A percentile compares a stretch with the other conserved stretches of the same genome.
phyloP scores from a whole-genome alignment of 1,140 invertebrate genomes.

The Drosophila ambigua region DNA sequence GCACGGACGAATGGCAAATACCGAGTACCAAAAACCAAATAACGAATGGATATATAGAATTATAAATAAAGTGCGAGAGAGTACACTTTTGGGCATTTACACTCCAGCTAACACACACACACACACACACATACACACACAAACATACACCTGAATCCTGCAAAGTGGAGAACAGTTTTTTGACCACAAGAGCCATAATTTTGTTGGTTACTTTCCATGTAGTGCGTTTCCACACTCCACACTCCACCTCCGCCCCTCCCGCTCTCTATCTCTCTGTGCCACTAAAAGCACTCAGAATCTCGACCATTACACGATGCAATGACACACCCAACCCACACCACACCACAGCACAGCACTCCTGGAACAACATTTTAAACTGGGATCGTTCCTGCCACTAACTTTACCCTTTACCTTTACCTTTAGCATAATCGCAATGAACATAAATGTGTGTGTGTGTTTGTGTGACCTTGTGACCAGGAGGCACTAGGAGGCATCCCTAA shows the following conservation, averaged over 20 bases:
- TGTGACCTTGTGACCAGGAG: conserved; percentile 40
- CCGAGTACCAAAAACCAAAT: too few relatives aligned
- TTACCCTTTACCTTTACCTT: background rate
- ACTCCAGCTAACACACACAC: conserved; percentile 55
- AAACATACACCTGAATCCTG: background rate
- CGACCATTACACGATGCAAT: conserved; percentile 40
- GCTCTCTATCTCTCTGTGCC: conserved; percentile 10
- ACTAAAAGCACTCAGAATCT: conserved; percentile 51
- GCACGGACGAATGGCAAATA: background rate
- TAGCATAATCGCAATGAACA: conserved; percentile 8
- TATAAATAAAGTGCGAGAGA: conserved; percentile 41
- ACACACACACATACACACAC: conserved; percentile 5
- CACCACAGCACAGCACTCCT: background rate
- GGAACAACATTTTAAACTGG: conserved; percentile 43
- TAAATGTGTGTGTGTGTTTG: conserved; percentile 23
- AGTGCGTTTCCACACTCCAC: background rate
- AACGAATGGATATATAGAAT: conserved; percentile 39
- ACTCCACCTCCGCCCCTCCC: too few relatives aligned
- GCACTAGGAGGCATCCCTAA: too few relatives aligned
- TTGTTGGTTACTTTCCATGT: conserved; percentile 73
- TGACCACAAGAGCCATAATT: conserved; percentile 77
- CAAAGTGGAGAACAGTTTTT: conserved; percentile 47
- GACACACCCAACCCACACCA: too few relatives aligned
- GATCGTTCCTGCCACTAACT: conserved; percentile 25
- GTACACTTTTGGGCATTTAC: conserved; percentile 75